phyloP scores from a whole-genome alignment of 2,797 vertebrate genomes.

The Oreortyx pictus region DNA sequence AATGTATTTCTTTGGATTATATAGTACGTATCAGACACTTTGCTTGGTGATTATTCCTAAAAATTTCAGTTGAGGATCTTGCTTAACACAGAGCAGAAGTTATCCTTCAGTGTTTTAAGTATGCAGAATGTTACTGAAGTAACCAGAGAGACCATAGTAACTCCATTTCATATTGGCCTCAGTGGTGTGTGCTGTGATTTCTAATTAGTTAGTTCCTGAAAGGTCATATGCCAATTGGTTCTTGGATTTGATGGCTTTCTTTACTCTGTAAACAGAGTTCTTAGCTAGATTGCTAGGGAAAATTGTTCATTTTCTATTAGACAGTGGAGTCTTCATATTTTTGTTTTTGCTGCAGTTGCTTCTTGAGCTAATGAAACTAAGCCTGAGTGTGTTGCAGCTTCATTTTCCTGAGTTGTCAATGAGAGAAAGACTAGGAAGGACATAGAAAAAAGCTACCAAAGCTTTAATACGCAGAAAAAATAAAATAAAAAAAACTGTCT shows the following conservation, averaged over 20 bases:
- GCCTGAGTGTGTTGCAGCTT: not conserved
- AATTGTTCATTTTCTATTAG: not conserved
- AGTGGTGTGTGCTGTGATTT: constrained; percentile 52
- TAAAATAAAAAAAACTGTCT: not conserved
- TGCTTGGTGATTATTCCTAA: not conserved
- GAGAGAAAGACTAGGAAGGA: constrained; percentile 12
- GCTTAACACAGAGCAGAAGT: constrained; percentile 34
- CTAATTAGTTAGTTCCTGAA: constrained; percentile 15
- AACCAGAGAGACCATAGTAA: constrained; percentile 9
- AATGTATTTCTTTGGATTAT: not conserved
- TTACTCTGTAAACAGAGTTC: not conserved
- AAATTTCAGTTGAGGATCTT: constrained; percentile 9
- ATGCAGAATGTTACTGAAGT: constrained; percentile 24
- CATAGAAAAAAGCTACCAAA: not conserved
- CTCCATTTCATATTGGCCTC: constrained; percentile 37
- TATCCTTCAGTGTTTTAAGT: not conserved
- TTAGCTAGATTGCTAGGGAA: not conserved
- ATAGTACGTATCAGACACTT: not conserved
- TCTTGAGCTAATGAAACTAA: not conserved
- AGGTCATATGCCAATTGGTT: not conserved
- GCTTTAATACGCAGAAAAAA: not conserved
- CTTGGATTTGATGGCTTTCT: constrained; percentile 5
- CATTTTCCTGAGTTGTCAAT: not conserved
- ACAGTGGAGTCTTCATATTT: not conserved
- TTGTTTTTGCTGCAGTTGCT: not conserved